phyloP scores from a whole-genome alignment of 2,113 vertebrate genomes.

The Oxygymnocypris stewartii region DNA sequence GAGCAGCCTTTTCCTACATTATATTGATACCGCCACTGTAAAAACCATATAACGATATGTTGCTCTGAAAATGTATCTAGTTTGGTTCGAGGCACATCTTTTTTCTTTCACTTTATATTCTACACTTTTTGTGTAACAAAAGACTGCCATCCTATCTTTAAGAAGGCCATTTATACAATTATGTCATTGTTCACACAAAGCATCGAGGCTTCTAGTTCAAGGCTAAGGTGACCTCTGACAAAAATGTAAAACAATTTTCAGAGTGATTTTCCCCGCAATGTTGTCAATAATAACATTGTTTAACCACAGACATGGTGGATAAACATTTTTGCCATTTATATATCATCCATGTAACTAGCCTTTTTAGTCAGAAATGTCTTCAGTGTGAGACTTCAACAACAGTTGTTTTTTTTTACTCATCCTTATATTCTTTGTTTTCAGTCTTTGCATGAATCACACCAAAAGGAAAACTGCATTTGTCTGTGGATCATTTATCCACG shows the following conservation, averaged over 20 bases:
- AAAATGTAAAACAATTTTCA: conserved; percentile 17
- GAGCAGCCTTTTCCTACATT: not conserved
- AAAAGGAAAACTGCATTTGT: not conserved
- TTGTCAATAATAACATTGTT: conserved; percentile 14
- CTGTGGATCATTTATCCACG: not conserved
- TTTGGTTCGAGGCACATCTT: not conserved
- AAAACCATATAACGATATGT: not conserved
- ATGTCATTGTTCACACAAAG: conserved; percentile 10
- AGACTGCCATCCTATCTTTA: not conserved
- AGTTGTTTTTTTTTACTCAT: not conserved
- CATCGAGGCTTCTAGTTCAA: not conserved
- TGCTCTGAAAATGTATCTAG: not conserved
- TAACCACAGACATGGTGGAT: not conserved
- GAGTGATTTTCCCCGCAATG: not conserved
- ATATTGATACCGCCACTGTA: not conserved
- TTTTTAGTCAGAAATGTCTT: conserved; percentile 3
- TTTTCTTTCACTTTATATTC: not conserved
- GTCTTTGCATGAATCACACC: not conserved
- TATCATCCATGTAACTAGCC: not conserved
- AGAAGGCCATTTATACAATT: not conserved
- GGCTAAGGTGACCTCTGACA: not conserved
- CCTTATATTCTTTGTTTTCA: not conserved
- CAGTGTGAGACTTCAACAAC: not conserved
- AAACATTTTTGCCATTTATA: not conserved
- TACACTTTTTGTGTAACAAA: conserved; percentile 7